Base-by-base conservation (phyloP, 2,797 vertebrate species). In the Miichthys miiuy region DNA sequence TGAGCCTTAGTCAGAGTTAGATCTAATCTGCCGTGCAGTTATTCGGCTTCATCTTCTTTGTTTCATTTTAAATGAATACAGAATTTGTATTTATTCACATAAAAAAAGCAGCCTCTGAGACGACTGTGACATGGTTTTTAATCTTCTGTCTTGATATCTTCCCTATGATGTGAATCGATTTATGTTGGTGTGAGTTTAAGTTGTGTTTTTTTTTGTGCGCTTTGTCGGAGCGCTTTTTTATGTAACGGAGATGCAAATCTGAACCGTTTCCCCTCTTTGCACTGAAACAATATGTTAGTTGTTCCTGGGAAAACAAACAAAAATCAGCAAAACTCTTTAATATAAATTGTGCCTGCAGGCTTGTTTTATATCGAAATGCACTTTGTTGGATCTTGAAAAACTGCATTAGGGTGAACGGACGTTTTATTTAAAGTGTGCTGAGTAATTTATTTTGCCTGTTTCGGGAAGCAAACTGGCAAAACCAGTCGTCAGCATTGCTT, bases 401-500 rank as follows among this genome's bases (percentile, higher is more conserved):
- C 6, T 21, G 21, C 57, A 16, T 21, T 60, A 11, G 10, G 52
- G 50, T 76, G 41, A 80, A 52, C 38, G 20, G 20, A 69, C 63
- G 21, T 70, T 41, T 65, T 25, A 72, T 20, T 30, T 5, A 67
- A 68, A 54, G 50, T 42, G 51, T 27, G 5, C 44, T 5, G 50
- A 68, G 76, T 85, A 72, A 82, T 85, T 82, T 74, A 82, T 83
- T 23, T 62, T 54, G 21, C 42, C 52, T 82, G 60, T 38, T 25
- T 60, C 46, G 17, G 44, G 71, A 83, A n/a, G 51, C 79, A 51
- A 83, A 77, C 68, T 80, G 58, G 64, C 54, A 67, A 74, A 87
- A 52, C 46, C 68, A n/a, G 81, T 75, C 89, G 85, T 91, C 87
- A 83, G 80, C 80, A 57, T 72, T 27, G 47, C 72, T 74, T 68